phyloP scores from a whole-genome alignment of 2,113 vertebrate species.

The Labrus mixtus region DNA sequence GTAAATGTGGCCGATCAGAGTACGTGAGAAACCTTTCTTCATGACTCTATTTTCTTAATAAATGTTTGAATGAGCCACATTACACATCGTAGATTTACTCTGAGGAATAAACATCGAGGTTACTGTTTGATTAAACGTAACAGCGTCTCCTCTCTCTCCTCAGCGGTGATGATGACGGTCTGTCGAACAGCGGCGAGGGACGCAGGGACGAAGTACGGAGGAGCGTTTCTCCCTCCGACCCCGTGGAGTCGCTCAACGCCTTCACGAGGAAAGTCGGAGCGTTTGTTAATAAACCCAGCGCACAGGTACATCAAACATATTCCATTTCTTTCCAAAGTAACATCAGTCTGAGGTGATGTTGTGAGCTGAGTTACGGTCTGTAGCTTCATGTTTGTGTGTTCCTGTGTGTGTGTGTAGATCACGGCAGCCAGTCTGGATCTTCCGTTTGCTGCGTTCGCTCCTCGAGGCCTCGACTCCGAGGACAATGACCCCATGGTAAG shows the following conservation, averaged over 20 bases:
- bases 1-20: no score
- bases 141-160: conserved; percentile 56
- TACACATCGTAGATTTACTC: no score
- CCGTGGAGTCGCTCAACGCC: conserved; percentile 85
- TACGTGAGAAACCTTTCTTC: no score
- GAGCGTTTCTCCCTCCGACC: conserved; percentile 86
- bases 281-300: conserved; percentile 94
- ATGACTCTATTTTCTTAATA: no score
- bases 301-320: conserved; percentile 86
- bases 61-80: no score
- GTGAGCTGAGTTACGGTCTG: no score
- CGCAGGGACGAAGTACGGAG: conserved; percentile 85
- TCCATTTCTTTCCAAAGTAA: neutral
- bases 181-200: conserved; percentile 87
- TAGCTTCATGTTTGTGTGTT: neutral
- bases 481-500: conserved; percentile 95
- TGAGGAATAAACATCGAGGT: no score
- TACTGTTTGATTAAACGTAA: no score
- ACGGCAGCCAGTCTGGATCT: conserved; percentile 93
- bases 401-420: conserved; percentile 84
- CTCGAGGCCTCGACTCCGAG: conserved; percentile 90
- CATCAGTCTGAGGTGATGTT: no score
- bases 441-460: conserved; percentile 96
- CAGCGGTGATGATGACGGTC: conserved; percentile 87
- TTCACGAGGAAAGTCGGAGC: conserved; percentile 96